Conservation (phyloP, 2,113 vertebrate species). For the Chamaetylas fuelleborni region DNA sequence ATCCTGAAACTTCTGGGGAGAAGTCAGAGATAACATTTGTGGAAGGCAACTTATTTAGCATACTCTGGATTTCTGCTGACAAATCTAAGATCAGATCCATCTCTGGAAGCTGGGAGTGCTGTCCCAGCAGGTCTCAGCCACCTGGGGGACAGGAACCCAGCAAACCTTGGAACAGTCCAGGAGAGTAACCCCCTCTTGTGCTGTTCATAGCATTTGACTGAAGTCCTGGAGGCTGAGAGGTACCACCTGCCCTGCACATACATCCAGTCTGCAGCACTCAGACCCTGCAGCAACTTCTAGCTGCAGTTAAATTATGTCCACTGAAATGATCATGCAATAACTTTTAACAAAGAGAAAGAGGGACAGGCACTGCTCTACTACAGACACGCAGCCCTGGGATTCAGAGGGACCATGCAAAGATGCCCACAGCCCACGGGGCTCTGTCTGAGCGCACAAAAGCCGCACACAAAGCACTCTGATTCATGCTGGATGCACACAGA, state of each 20-base stretch:
- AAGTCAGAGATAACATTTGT: not conserved
- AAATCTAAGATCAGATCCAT: not conserved
- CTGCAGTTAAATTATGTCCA: not conserved
- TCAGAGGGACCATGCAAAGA: not conserved
- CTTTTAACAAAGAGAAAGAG: not conserved
- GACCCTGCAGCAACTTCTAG: not conserved
- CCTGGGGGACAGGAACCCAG: not conserved
- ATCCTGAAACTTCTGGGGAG: not conserved
- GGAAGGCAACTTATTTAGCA: not conserved
- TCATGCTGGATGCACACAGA: not conserved
- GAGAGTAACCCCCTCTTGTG: not conserved
- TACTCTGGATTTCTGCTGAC: not conserved
- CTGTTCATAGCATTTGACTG: not conserved
- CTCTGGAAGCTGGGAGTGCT: not conserved
- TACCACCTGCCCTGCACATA: not conserved
- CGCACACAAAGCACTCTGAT: not conserved
- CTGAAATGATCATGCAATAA: not conserved
- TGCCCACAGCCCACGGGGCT: not conserved
- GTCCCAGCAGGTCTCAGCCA: not conserved
- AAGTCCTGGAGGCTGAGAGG: not conserved
- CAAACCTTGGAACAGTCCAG: not conserved
- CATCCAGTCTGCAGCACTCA: not conserved
- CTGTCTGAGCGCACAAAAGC: not conserved
- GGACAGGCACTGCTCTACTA: not conserved
- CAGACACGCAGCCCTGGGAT: accelerated